A percentile compares a stretch with the other conserved stretches of the same genome.
Evolutionary conservation across 1,140 invertebrate species (phyloP).

Genomic region (Neocloeon triangulifer): DNA sequence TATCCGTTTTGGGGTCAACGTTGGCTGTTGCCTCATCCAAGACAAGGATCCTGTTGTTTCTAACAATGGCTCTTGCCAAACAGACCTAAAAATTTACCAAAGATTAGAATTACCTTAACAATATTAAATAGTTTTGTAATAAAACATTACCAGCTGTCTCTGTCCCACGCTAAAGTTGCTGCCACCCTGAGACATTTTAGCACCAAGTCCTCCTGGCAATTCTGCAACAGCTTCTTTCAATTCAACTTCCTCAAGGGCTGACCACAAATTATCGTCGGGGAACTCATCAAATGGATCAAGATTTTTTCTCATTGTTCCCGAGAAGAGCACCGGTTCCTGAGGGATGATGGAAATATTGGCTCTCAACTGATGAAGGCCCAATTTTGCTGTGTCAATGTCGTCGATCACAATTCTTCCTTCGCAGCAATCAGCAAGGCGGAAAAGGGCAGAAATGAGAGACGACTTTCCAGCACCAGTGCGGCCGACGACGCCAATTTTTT

Average conservation of each 20-base stretch:
- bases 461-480: constrained; percentile 46
- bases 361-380: constrained; percentile 21
- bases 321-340: constrained; percentile 23
- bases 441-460: constrained; percentile 38
- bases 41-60: constrained; percentile 19
- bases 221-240: constrained; percentile 15
- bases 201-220: background rate
- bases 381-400: constrained; percentile 15
- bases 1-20: constrained; percentile 13
- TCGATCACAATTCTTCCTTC: constrained; percentile 14
- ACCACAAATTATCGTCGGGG: constrained; percentile 26
- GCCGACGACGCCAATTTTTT: constrained; percentile 48
- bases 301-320: constrained; percentile 27
- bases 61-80: constrained; percentile 25
- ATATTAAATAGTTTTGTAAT: no score
- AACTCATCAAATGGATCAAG: constrained; percentile 29
- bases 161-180: constrained; percentile 24
- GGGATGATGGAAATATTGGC: constrained; percentile 19
- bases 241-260: constrained; percentile 22
- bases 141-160: constrained; percentile 22
- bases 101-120: no score
- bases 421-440: constrained; percentile 43
- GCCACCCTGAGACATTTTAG: constrained; percentile 14
- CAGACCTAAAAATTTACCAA: constrained; percentile 19
- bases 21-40: constrained; percentile 26